Conservation (phyloP, 2,797 vertebrate genomes). For the Girardinus metallicus region DNA sequence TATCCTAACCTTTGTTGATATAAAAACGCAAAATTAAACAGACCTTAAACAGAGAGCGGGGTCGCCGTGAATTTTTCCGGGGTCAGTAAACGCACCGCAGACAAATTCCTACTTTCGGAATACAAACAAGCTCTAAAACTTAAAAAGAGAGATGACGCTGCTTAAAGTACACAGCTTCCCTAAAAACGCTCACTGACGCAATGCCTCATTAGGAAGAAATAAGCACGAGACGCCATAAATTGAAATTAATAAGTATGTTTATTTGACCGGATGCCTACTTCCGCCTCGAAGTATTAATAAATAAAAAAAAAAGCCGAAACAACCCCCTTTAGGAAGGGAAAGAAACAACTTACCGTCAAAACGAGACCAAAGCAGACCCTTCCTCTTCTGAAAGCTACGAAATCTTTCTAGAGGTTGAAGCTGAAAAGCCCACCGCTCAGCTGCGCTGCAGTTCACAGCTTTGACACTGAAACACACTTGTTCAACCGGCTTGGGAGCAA, state of each 20-base stretch:
- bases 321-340: fast-evolving
- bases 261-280: slow-evolving; percentile 4
- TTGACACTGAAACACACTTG: background rate
- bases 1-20: too few relatives aligned
- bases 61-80: background rate
- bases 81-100: slow-evolving; percentile 15
- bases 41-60: background rate
- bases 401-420: too few relatives aligned
- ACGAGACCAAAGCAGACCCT: background rate
- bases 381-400: background rate
- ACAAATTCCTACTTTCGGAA: background rate
- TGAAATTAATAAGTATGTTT: background rate
- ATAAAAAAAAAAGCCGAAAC: background rate
- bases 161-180: background rate
- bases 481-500: slow-evolving; percentile 3
- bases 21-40: background rate
- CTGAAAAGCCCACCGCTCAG: too few relatives aligned
- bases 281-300: slow-evolving; percentile 13
- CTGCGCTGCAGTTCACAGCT: background rate
- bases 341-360: slow-evolving; percentile 13
- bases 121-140: slow-evolving; percentile 19
- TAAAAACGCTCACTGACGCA: background rate
- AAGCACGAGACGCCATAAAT: background rate
- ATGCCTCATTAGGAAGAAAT: too few relatives aligned
- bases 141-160: background rate